Base-by-base conservation (phyloP, 2,888 invertebrate genomes). In the Agrochola lota region DNA sequence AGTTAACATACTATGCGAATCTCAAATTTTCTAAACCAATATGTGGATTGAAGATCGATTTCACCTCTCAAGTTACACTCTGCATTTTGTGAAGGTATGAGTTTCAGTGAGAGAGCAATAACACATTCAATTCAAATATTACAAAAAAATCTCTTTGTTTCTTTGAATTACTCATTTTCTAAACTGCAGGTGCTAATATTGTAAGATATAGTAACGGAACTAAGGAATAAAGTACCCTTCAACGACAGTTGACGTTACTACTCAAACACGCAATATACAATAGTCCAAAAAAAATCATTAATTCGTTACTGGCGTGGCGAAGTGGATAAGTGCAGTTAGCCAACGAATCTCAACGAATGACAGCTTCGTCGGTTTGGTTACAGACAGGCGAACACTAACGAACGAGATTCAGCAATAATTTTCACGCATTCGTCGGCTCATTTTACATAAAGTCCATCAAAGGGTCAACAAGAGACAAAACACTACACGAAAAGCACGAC, bases 1-100 rank as follows among this genome's bases (percentile, higher is more conserved):
- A 83, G 82, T 83, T 89, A 85, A 86, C 81, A 87, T 77, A 62
- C 86, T 86, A 78, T 81, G 78, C 66, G 74, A 84, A 80, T 73
- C 77, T 75, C 72, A 64, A 79, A 67, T 60, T 63, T 67, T 80
- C 87, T 67, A 80, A 66, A 85, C 63, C 73, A 85, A 86, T 86
- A 84, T 72, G 49, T 71, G 80, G 46, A 80, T 82, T 85, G 82
- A 82, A 80, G 68, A 78, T 67, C 49, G n/a, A 75, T 67, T 64
- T 86, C 69, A 49, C 62, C 87, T 84, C 86, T 88, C 87, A 66
- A 69, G 30, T 62, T 23, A 67, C 68, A 68, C 73, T 84, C 59
- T 71, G 71, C 72, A 60, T 74, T 69, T 83, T 84, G 84, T 79
- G 84, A 74, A 79, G 70, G 60, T 57, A 72, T 68, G 69, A 73